phyloP scores from a whole-genome alignment of 1,140 invertebrate species.

The Tetraneura akinire region DNA sequence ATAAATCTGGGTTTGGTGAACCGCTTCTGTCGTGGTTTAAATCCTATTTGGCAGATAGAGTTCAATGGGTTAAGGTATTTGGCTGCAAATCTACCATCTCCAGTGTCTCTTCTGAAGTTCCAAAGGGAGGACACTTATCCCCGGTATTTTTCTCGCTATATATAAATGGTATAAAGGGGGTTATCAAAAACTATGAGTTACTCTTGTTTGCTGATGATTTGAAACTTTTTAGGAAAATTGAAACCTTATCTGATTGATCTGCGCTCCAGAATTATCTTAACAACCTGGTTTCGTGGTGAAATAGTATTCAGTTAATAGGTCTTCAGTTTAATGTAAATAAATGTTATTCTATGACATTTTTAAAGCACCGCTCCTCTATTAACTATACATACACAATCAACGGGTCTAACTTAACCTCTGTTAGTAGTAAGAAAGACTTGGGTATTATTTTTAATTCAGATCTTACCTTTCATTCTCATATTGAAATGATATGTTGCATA shows the following conservation, averaged over 20 bases:
- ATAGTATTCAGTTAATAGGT: constrained; percentile 5
- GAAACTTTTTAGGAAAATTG: too few species aligned
- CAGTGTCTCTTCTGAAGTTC: too few species aligned
- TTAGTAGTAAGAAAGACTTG: background rate
- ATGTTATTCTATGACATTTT: background rate
- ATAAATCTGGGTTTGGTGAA: too few species aligned
- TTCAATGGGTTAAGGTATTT: too few species aligned
- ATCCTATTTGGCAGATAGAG: too few species aligned
- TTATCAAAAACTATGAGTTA: too few species aligned
- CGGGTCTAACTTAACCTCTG: background rate
- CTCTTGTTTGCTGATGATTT: too few species aligned
- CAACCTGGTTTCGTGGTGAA: background rate
- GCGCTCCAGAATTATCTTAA: background rate
- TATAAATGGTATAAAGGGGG: too few species aligned
- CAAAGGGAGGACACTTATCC: too few species aligned
- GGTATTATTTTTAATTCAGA: background rate
- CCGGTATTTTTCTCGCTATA: too few species aligned
- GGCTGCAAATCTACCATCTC: too few species aligned
- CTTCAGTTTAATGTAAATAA: background rate
- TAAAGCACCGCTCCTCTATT: background rate
- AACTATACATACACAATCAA: background rate
- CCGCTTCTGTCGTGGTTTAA: too few species aligned
- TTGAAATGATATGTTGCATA: background rate
- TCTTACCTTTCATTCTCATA: background rate
- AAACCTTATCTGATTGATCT: background rate